Evolutionary conservation across 2,113 vertebrate genomes (phyloP).

Genomic region (Miniopterus natalensis): DNA sequence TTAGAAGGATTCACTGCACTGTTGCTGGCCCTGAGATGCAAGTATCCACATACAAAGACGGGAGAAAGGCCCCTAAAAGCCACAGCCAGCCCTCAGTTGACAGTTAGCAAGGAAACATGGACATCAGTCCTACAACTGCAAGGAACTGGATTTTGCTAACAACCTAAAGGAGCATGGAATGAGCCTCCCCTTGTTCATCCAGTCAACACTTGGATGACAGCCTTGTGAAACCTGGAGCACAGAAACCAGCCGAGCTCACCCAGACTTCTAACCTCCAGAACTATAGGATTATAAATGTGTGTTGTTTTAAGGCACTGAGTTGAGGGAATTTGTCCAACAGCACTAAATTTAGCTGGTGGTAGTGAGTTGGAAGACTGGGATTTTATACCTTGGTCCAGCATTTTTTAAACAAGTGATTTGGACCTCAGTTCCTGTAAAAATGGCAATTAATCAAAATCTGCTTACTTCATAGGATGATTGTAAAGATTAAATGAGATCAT

Average conservation of each 20-base stretch:
- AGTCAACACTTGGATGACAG: not conserved
- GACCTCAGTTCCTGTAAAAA: slow-evolving; percentile 19
- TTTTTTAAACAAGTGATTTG: not conserved
- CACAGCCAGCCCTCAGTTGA: no score
- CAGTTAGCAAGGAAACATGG: not conserved
- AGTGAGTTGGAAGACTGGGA: not conserved
- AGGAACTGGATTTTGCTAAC: not conserved
- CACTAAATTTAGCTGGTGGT: not conserved
- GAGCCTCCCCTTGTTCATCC: no score
- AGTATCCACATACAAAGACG: not conserved
- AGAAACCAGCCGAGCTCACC: not conserved
- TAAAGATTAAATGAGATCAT: not conserved
- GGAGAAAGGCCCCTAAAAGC: not conserved
- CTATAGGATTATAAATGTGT: not conserved
- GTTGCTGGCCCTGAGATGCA: not conserved
- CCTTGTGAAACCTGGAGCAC: not conserved
- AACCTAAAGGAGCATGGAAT: not conserved
- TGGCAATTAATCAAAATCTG: not conserved
- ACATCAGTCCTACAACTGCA: not conserved
- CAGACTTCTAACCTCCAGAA: not conserved
- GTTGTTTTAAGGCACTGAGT: not conserved
- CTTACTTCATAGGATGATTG: not conserved
- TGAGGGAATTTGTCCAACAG: not conserved
- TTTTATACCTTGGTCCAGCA: not conserved
- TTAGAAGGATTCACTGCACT: not conserved